Percentiles rank a stretch among this genome's conserved stretches.
Conservation (phyloP, 2,888 invertebrate genomes). For the Papilio elwesi region DNA sequence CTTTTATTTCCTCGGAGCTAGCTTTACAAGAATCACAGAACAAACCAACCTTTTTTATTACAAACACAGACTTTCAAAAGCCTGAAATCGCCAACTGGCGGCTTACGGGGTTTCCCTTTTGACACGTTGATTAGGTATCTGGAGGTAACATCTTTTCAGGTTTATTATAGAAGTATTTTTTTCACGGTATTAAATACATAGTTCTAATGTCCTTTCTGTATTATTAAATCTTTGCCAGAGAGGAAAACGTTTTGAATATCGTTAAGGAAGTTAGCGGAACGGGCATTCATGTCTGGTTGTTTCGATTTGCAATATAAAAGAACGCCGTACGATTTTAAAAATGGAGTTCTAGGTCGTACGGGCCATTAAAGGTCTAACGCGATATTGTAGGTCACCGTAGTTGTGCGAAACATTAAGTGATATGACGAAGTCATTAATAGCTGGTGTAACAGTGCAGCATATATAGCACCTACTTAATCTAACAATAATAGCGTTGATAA, state of each 20-base stretch:
- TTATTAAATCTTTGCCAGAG: slow-evolving; percentile 5
- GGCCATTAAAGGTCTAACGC: slow-evolving; percentile 6
- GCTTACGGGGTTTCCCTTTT: too few relatives aligned
- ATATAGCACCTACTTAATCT: slow-evolving; percentile 11
- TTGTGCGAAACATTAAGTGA: slow-evolving; percentile 9
- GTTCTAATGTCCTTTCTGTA: not conserved
- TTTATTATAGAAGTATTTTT: too few relatives aligned
- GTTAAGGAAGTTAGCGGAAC: slow-evolving; percentile 6
- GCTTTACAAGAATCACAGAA: too few relatives aligned
- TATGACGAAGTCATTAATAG: slow-evolving; percentile 14
- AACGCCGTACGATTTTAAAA: slow-evolving; percentile 12
- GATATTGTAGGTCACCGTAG: slow-evolving; percentile 22
- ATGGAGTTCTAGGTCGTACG: not conserved
- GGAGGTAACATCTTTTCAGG: too few relatives aligned
- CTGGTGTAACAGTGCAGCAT: not conserved
- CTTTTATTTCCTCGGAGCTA: too few relatives aligned
- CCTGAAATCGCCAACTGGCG: too few relatives aligned
- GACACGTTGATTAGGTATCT: too few relatives aligned
- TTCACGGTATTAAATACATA: too few relatives aligned
- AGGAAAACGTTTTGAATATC: slow-evolving; percentile 14
- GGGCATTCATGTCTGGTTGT: not conserved
- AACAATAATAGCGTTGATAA: slow-evolving; percentile 20
- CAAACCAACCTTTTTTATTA: too few relatives aligned
- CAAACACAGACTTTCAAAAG: too few relatives aligned
- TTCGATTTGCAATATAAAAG: slow-evolving; percentile 20